phyloP scores from a whole-genome alignment of 2,888 invertebrate genomes.

The Xylocampa areola region DNA sequence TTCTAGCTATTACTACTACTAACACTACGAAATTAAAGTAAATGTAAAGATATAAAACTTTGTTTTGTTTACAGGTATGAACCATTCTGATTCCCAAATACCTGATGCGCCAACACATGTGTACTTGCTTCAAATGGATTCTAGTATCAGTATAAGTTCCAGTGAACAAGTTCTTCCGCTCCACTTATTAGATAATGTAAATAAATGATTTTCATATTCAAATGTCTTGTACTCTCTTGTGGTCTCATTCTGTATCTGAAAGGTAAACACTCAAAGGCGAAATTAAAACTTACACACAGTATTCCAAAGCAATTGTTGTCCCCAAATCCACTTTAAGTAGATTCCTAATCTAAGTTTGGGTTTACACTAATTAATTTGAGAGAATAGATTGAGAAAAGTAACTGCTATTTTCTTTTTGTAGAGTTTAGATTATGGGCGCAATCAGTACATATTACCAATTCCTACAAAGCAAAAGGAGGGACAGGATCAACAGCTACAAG shows the following conservation, averaged over 20 bases:
- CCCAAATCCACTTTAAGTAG: no score
- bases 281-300: no score
- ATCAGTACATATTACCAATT: slow-evolving; percentile 44
- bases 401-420: slow-evolving; percentile 25
- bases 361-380: no score
- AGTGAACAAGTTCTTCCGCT: slow-evolving; percentile 69
- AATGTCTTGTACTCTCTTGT: no score
- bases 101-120: slow-evolving; percentile 41
- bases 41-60: slow-evolving; percentile 2
- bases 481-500: slow-evolving; percentile 43
- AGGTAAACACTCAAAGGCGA: no score
- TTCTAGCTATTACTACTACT: no score
- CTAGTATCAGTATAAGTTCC: slow-evolving; percentile 37
- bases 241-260: no score
- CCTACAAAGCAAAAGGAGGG: slow-evolving; percentile 34
- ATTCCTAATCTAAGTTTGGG: no score
- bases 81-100: slow-evolving; percentile 14
- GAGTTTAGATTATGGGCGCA: slow-evolving; percentile 34
- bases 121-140: slow-evolving; percentile 58
- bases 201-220: slow-evolving; percentile 8
- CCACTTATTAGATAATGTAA: slow-evolving; percentile 71
- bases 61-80: slow-evolving; percentile 37
- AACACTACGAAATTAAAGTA: no score
- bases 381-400: no score
- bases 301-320: no score